These are phyloP conservation scores for Aldrovandia affinis DNA, from an alignment of 2,797 vertebrate species.

Conservation along the genomic window DNA sequence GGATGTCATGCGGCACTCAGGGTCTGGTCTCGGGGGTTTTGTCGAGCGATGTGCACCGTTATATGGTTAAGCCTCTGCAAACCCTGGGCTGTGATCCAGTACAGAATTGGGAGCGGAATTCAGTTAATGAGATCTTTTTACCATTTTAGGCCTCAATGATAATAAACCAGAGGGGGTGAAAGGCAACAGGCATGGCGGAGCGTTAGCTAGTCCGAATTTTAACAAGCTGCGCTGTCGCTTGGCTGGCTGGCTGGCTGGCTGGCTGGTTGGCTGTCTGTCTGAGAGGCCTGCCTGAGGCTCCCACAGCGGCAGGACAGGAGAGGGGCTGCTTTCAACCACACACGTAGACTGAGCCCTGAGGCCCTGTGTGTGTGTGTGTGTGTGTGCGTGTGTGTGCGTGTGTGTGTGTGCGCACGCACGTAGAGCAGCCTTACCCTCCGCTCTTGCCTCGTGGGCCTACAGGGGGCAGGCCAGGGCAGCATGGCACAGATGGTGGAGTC, in stretches of 20 bases:
- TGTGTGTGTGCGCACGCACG: not conserved
- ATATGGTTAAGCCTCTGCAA: constrained; percentile 36
- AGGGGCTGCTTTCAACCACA: not conserved
- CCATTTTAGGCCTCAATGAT: not conserved
- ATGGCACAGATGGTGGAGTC: not conserved
- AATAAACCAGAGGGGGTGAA: not conserved
- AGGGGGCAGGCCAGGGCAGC: not conserved
- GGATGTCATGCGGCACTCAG: not conserved
- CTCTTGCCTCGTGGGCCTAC: not conserved
- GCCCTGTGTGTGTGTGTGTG: not conserved
- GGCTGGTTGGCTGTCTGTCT: not conserved
- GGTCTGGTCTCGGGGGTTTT: constrained; percentile 8
- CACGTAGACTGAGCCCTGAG: not conserved
- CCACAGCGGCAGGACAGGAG: not conserved
- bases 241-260: not conserved
- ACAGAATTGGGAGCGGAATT: not conserved
- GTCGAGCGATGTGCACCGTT: constrained; percentile 37
- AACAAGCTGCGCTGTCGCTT: not conserved
- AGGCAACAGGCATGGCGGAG: not conserved
- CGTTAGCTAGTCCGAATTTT: not conserved
- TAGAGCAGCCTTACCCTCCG: not conserved
- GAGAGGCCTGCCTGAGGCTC: not conserved
- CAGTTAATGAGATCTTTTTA: constrained; percentile 30
- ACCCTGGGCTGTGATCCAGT: constrained; percentile 4
- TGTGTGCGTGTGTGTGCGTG: not conserved